Percentiles rank a stretch among this genome's conserved stretches.
Evolutionary conservation across 2,888 invertebrate species (phyloP).

Genomic region (Zygogramma bicolorata): DNA sequence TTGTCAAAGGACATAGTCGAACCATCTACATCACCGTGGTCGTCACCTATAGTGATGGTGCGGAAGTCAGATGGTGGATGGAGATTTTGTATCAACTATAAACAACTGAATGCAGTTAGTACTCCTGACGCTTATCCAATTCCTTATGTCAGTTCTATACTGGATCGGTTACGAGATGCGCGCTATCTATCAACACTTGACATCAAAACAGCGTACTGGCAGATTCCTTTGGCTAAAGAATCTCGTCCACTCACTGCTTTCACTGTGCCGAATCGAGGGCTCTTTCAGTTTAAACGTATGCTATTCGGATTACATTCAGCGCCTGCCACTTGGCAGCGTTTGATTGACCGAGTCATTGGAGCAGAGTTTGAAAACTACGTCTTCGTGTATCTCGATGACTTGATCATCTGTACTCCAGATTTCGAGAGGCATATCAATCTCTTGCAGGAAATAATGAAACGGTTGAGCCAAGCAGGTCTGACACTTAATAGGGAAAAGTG

Average conservation of each 20-base stretch:
- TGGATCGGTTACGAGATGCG: constrained; percentile 33
- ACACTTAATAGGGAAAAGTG: constrained; percentile 37
- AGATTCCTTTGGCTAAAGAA: too few relatives aligned
- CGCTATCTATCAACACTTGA: constrained; percentile 35
- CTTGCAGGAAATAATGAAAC: constrained; percentile 41
- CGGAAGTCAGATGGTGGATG: constrained; percentile 53
- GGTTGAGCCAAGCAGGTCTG: constrained; percentile 44
- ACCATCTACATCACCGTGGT: too few relatives aligned
- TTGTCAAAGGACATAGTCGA: constrained; percentile 49
- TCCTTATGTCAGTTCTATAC: constrained; percentile 20
- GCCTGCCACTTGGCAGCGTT: constrained; percentile 52
- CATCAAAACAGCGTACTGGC: too few relatives aligned
- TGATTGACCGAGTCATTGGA: constrained; percentile 43
- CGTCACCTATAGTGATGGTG: constrained; percentile 50
- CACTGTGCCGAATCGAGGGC: too few relatives aligned
- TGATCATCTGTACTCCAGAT: constrained; percentile 42
- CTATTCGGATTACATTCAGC: constrained; percentile 49
- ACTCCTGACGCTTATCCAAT: constrained; percentile 35
- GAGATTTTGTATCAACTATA: constrained; percentile 50
- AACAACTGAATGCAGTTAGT: constrained; percentile 43
- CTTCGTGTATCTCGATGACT: constrained; percentile 50
- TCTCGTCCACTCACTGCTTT: too few relatives aligned
- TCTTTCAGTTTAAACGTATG: constrained; percentile 51
- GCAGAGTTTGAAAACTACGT: constrained; percentile 43
- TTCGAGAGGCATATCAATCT: constrained; percentile 42